Evolutionary conservation across 2,797 vertebrate genomes (phyloP).

Genomic region (Petrocephalus sullivani): DNA sequence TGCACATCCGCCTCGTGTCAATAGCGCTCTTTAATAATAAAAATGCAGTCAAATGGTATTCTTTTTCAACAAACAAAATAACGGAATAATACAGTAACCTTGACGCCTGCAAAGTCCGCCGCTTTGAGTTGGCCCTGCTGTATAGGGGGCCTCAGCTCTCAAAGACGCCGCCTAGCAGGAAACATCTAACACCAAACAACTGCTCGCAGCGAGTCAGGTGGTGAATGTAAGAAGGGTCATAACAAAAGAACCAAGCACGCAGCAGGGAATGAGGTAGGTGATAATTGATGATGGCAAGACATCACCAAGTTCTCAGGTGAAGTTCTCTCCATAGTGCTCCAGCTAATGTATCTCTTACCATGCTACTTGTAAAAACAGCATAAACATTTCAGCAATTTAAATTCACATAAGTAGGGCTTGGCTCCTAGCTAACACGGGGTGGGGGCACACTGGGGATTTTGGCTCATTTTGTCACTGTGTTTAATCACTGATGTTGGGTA

Average conservation of each 20-base stretch:
- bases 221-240: background rate
- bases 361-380: background rate
- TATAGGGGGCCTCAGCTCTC: background rate
- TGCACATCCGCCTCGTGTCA: background rate
- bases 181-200: background rate
- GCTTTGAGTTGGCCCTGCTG: background rate
- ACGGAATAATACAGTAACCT: background rate
- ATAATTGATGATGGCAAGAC: background rate
- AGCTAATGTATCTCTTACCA: background rate
- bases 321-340: background rate
- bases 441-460: background rate
- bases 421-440: background rate
- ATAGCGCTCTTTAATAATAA: background rate
- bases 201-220: background rate
- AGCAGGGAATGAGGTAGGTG: background rate
- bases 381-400: background rate
- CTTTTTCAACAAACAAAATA: background rate
- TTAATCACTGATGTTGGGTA: background rate
- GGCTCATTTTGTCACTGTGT: background rate
- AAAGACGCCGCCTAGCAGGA: background rate
- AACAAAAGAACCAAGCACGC: background rate
- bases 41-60: background rate
- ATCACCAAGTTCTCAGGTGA: slow-evolving; percentile 6
- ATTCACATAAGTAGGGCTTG: background rate
- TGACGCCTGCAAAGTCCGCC: background rate